A percentile compares a stretch with the other conserved stretches of the same genome.
Evolutionary conservation across 2,113 vertebrate genomes (phyloP).

Genomic region (Larimichthys crocea): DNA sequence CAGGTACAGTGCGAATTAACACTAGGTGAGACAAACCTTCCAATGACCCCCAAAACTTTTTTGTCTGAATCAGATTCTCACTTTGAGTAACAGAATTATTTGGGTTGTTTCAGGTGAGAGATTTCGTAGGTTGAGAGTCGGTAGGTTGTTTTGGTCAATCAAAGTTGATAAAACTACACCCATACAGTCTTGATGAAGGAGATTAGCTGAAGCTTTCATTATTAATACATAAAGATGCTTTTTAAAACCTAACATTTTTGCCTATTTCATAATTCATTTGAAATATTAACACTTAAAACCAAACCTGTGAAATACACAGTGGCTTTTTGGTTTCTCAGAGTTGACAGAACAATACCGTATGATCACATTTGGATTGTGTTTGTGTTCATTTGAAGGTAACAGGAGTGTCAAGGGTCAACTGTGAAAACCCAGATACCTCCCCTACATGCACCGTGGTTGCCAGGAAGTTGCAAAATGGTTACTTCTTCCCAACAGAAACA

Average conservation of each 20-base stretch:
- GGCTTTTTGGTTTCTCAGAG: neutral
- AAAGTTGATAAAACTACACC: neutral
- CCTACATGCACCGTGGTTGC: neutral
- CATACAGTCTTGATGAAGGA: neutral
- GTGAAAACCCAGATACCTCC: neutral
- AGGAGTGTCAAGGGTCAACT: conserved; percentile 9
- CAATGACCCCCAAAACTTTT: neutral
- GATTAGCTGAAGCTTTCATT: neutral
- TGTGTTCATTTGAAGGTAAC: conserved; percentile 40
- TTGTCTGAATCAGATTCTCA: neutral
- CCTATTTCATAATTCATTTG: neutral
- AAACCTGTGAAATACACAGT: neutral
- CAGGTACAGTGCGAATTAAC: conserved; percentile 50
- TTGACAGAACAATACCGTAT: neutral
- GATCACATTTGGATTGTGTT: neutral
- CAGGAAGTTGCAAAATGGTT: conserved; percentile 35
- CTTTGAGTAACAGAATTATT: neutral
- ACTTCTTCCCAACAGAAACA: conserved; percentile 32
- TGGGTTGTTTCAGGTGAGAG: neutral
- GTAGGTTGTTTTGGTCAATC: neutral
- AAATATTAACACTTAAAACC: neutral
- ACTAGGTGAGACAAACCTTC: neutral
- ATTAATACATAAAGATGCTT: neutral
- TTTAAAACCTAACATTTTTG: neutral
- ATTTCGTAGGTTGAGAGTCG: neutral